These are phyloP conservation scores for Acrossocheilus wenchowensis DNA, from an alignment of 2,797 vertebrate species.

Conservation along the genomic window DNA sequence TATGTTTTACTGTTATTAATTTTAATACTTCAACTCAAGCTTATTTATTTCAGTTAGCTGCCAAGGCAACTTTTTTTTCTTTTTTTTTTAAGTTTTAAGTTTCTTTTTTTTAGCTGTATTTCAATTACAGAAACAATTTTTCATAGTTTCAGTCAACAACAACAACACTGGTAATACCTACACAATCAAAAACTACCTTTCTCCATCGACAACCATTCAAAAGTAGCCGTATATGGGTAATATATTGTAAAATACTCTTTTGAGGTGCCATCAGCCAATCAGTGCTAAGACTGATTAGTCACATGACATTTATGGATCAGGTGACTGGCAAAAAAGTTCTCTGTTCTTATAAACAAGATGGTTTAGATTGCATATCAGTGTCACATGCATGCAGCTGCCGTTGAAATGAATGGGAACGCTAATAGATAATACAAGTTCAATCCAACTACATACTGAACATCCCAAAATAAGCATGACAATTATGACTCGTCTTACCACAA, in stretches of 20 bases:
- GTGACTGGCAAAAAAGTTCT: background rate
- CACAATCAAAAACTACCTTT: background rate
- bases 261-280: background rate
- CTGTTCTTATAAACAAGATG: background rate
- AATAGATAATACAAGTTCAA: background rate
- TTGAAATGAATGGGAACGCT: background rate
- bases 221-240: background rate
- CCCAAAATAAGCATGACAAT: background rate
- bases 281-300: background rate
- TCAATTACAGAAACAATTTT: background rate
- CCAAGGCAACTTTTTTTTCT: background rate
- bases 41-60: background rate
- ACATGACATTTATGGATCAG: background rate
- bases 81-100: no score
- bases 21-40: background rate
- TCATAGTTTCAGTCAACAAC: background rate
- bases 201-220: background rate
- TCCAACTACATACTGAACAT: background rate
- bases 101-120: background rate
- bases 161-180: no score
- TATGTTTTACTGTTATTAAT: background rate
- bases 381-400: background rate
- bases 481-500: slow-evolving; percentile 28
- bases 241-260: background rate
- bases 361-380: background rate